Base-by-base conservation (phyloP, 2,113 vertebrate species). In the Rhodinocichla rosea region DNA sequence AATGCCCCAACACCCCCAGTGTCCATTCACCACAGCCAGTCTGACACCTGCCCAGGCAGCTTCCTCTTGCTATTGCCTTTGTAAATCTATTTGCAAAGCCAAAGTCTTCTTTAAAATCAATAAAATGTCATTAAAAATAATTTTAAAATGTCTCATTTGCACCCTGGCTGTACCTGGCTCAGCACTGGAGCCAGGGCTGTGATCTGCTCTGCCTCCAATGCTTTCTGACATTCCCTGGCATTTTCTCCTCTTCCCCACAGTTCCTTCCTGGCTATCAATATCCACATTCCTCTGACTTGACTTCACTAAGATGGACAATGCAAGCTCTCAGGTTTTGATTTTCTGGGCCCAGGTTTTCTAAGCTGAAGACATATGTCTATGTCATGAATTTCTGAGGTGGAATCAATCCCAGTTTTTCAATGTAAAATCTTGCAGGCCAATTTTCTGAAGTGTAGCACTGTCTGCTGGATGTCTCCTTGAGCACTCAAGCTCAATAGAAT, bases 271-370 rank as follows among this genome's bases (percentile, higher is more conserved):
- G 62, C 44, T 67, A 76, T 84, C 81, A 79, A 79, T 91, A 87
- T 56, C 17, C 71, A 71, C 49, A 27, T 75, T 84, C 76, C 65
- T 82, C 39, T 9, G 57, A 32, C 64, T 78, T 78, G 40, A 53
- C 80, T 87, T 78, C n/a, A 68, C 37, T 30, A 35, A 77, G 67
- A 73, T 57, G 45, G 63, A 77, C 84, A 79, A 53, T n/a, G 57
- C 78, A 80, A 53, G 70, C 57, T 69, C 85, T 69, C 82, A 30
- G 62, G 32, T 26, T 94, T 91, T 73, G 73, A 42, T 91, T 95
- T 92, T 78, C 77, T 50, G 37, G 32, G 37, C 56, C 47, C 42
- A 47, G 49, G 27, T 65, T 94, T 90, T 87, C 82, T 37, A 74
- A 78, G 35, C 40, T 45, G 55, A 75, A 89, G 87, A 89, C 30